phyloP scores from a whole-genome alignment of 92 coral and sea anemone genomes.

The Zoanthus solanderi region DNA sequence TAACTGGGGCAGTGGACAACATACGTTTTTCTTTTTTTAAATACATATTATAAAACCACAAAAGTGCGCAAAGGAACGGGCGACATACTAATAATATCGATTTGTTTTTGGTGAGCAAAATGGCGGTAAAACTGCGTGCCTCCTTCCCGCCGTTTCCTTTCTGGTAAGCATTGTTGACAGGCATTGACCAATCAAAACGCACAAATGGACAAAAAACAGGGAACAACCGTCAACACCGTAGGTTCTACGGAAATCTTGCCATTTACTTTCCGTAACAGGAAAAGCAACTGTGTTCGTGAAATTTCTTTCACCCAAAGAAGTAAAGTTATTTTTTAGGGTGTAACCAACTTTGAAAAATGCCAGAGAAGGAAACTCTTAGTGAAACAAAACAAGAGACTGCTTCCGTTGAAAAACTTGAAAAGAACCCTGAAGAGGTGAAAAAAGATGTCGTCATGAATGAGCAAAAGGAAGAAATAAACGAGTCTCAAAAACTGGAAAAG shows the following conservation, averaged over 20 bases:
- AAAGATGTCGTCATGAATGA: conserved; percentile 2
- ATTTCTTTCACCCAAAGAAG: neutral
- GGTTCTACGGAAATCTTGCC: neutral
- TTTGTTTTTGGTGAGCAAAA: neutral
- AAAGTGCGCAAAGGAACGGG: no score
- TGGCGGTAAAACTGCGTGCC: neutral
- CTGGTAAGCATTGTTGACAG: neutral
- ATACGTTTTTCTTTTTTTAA: no score
- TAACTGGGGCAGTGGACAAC: no score
- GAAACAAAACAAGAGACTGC: conserved; percentile 37
- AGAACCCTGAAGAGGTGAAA: neutral
- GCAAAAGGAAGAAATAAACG: conserved; percentile 32
- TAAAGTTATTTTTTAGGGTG: neutral
- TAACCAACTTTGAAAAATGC: conserved; percentile 13
- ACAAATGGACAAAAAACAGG: conserved; percentile 2
- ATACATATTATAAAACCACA: no score
- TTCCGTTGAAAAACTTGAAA: conserved; percentile 9
- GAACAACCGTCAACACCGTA: neutral
- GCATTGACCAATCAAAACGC: conserved; percentile 22
- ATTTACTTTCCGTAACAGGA: neutral
- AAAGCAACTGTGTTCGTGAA: neutral
- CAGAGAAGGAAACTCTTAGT: conserved; percentile 47
- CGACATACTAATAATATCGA: no score
- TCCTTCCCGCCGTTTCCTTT: conserved; percentile 34
- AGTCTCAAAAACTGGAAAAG: conserved; percentile 62